Evolutionary conservation across 2,113 vertebrate genomes (phyloP), one percentile per base, ranked within the genome.

Genomic region (Anguilla rostrata): DNA sequence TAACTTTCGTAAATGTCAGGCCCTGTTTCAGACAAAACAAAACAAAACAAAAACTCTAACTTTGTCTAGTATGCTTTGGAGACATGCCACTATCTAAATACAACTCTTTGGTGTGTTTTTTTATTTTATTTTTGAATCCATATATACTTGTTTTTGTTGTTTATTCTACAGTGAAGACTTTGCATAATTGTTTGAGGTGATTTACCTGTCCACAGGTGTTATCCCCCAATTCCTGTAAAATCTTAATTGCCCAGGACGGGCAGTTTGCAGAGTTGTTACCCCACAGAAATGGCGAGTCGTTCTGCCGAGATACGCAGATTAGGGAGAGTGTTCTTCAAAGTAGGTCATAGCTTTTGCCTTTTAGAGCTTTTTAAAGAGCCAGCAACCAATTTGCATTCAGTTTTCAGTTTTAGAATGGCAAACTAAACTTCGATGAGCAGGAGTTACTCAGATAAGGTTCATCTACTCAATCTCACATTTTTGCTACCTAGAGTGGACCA

Each of bases 271-370:
- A n/a, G 39, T 60, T 26, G 34, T 29, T 83, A 81, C 39, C 60
- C 78, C 46, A 53, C 49, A 39, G 46, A 85, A 78, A 81, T 40
- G 80, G 8, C 81, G 49, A 40, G n/a, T 20, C n/a, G 16, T 26
- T 56, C 75, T 56, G 84, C 84, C 81, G 29, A 56, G 84, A 81
- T 86, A 82, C 82, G 63, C 82, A 83, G 49, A 83, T 83, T 57
- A 60, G 82, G 85, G 41, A 43, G 56, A 86, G 71, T 86, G 39
- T 63, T 29, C 41, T 11, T 83, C 86, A 87, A 83, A 87, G 81
- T 84, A 75, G 86, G 81, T 83, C 81, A 83, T 88, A 79, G 81
- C 81, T 78, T 79, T 83, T 88, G 66, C 63, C 60, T 88, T 85
- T 83, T 60, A 20, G 2, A 83, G 22, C 39, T 41, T 46, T 78